A percentile compares a stretch with the other conserved stretches of the same genome.
These are phyloP conservation scores for Thalassophryne amazonica DNA, from an alignment of 2,797 vertebrate species.

Conservation along the genomic window DNA sequence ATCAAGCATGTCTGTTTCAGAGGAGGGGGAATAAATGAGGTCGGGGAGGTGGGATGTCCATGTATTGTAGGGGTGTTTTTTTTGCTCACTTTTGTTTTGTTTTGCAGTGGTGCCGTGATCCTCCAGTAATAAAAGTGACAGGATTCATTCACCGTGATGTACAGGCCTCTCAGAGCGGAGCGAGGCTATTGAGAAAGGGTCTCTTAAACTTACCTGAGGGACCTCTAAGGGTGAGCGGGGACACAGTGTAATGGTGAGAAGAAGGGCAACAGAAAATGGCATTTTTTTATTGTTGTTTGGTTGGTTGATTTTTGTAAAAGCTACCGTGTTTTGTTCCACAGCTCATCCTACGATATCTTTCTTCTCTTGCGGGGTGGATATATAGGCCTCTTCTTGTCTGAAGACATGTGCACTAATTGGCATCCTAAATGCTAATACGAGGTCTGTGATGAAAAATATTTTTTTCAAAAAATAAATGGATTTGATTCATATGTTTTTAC, in stretches of 20 bases:
- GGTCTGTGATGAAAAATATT: too few relatives aligned
- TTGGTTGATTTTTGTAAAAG: slow-evolving; percentile 44
- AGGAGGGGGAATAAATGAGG: slow-evolving; percentile 43
- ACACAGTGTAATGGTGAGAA: slow-evolving; percentile 6
- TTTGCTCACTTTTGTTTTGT: slow-evolving; percentile 61
- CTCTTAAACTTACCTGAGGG: slow-evolving; percentile 76
- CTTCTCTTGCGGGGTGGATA: slow-evolving; percentile 46
- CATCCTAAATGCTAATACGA: slow-evolving; percentile 69
- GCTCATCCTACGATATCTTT: slow-evolving; percentile 27
- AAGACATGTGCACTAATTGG: slow-evolving; percentile 61
- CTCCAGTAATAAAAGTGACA: slow-evolving; percentile 78
- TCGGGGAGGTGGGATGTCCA: slow-evolving; percentile 37
- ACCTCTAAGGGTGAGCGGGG: slow-evolving; percentile 52
- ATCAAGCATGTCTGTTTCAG: slow-evolving; percentile 62
- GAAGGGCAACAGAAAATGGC: slow-evolving; percentile 61
- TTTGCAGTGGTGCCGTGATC: slow-evolving; percentile 59
- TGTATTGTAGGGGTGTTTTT: slow-evolving; percentile 35
- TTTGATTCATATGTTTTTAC: too few relatives aligned
- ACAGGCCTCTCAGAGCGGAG: slow-evolving; percentile 73
- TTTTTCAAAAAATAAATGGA: too few relatives aligned
- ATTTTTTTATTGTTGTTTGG: too few relatives aligned
- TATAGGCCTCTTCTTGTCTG: slow-evolving; percentile 36
- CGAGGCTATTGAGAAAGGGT: slow-evolving; percentile 60
- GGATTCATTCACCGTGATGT: slow-evolving; percentile 77
- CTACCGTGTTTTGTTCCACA: slow-evolving; percentile 9